A percentile compares a stretch with the other conserved stretches of the same genome.
These are phyloP conservation scores for Callopanchax toddi DNA, from an alignment of 2,113 vertebrate species.

Conservation along the genomic window DNA sequence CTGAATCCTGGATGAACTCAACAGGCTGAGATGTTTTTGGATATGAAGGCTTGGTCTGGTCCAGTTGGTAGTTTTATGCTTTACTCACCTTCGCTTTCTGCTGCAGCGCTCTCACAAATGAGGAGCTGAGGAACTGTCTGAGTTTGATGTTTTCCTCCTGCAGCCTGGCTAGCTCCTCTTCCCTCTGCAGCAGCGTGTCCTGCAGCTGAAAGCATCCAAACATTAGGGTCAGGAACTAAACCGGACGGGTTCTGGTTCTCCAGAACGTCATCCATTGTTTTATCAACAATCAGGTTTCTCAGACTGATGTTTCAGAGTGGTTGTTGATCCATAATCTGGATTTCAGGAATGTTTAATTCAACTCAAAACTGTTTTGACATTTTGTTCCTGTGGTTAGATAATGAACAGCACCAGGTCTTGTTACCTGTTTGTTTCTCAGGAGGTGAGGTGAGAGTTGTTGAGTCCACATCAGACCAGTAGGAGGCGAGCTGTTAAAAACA, in stretches of 20 bases:
- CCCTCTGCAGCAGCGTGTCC: conserved; percentile 91
- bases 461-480: conserved; percentile 70
- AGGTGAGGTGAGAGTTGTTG: conserved; percentile 88
- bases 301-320: too few relatives aligned
- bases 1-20: too few relatives aligned
- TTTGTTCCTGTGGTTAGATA: too few relatives aligned
- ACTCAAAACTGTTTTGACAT: too few relatives aligned
- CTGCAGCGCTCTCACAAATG: conserved; percentile 87
- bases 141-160: conserved; percentile 94
- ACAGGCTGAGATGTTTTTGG: too few relatives aligned
- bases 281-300: too few relatives aligned
- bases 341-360: too few relatives aligned
- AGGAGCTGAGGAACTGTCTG: conserved; percentile 88
- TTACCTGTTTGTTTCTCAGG: conserved; percentile 91
- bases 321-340: too few relatives aligned
- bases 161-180: conserved; percentile 90
- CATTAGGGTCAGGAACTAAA: neutral
- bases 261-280: too few relatives aligned
- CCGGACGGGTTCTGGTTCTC: neutral
- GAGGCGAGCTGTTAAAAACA: conserved; percentile 19
- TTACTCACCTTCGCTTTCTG: conserved; percentile 60
- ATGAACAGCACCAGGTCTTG: too few relatives aligned
- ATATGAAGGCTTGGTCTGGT: too few relatives aligned
- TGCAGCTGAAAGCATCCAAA: conserved; percentile 83
- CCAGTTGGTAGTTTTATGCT: too few relatives aligned